Evolutionary conservation across 2,113 vertebrate genomes (phyloP), one percentile per base, ranked within the genome.

Genomic region (Eira barbara): DNA sequence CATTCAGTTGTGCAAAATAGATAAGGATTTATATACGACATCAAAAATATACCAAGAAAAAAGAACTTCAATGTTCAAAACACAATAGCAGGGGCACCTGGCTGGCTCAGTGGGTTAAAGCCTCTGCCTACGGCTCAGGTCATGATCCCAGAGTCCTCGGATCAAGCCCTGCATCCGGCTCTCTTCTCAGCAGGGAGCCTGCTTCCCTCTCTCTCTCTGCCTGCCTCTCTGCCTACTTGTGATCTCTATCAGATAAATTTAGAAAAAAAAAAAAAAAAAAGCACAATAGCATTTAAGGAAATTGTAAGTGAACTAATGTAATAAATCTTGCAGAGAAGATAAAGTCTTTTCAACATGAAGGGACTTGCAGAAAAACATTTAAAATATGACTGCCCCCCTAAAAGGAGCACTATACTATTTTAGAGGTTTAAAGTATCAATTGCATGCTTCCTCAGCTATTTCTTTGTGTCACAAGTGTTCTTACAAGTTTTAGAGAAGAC

Each of bases 371-470:
- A 36, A 73, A 94, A n/a, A 1, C 7, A 31, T 21, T 88, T 84
- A 10, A 81, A 76, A 18, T 27, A 59, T 42, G 23, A 52, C 0
- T 45, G 21, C 0, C 20, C 61, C 15, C 73, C 14, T 74, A 20
- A 31, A 23, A 76, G 10, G 6, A 57, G 0, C 4, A 42, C 12
- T 29, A 29, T 63, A 15, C 79, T 76, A 31, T 15, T 69, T 23
- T 47, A 65, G 6, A 81, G 49, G 23, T 36, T 91, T 15, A 80
- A 61, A n/a, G 4, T 11, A 78, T 83, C 21, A 45, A 65, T 42
- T 2, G 2, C 9, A 8, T 29, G 29, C 3, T 69, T 12, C 23
- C 14, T 6, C 52, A 36, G 0, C 9, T 42, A 13, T 49, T 73
- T 39, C 4, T 63, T n/a, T 78, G 34, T 47, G 3, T 0, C 31